Base-by-base conservation (phyloP, 2,888 invertebrate species). In the Synergus laeviventris region DNA sequence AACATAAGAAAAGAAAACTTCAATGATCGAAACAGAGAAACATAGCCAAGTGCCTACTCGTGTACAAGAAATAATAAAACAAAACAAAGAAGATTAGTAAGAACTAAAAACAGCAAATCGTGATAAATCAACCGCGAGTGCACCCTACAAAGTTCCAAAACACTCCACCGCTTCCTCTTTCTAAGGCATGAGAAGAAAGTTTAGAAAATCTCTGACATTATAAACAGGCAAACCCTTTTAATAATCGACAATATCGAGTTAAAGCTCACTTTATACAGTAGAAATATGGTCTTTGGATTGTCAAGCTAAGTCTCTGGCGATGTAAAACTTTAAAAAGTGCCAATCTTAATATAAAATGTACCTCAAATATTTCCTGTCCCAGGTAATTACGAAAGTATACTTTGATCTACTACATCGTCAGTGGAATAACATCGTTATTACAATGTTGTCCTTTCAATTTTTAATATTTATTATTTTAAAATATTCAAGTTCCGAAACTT, bases 11-110 rank as follows among this genome's bases (percentile, higher is more conserved):
- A 45, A 74, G 73, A 80, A 73, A 79, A 75, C 74, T 56, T 74
- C 76, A 75, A 76, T 77, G 80, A 75, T 80, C 76, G 77, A 82
- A 79, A 76, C 84, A 84, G 87, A 84, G 87, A 89, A 89, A 88
- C 88, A 88, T 89, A 89, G 89, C 82, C 78, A 90, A 89, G 89
- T 90, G 89, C 89, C 89, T 90, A 87, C 81, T 86, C 85, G 83
- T 86, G 86, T 81, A 86, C 82, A 84, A 81, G 74, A 78, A 77
- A 79, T 81, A 78, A 80, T 54, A 74, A 56, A 73, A 75, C 61
- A 66, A 61, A 79, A 82, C 76, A 82, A 76, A 78, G 74, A 70
- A 74, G 81, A 85, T 78, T 78, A 79, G 70, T 76, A 56, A 36
- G 59, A 56, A 54, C 38, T 70, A 36, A 73, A 45, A 73, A 31